A percentile compares a stretch with the other conserved stretches of the same genome.
Conservation (phyloP, 2,113 vertebrate species). For the Pogona vitticeps region DNA sequence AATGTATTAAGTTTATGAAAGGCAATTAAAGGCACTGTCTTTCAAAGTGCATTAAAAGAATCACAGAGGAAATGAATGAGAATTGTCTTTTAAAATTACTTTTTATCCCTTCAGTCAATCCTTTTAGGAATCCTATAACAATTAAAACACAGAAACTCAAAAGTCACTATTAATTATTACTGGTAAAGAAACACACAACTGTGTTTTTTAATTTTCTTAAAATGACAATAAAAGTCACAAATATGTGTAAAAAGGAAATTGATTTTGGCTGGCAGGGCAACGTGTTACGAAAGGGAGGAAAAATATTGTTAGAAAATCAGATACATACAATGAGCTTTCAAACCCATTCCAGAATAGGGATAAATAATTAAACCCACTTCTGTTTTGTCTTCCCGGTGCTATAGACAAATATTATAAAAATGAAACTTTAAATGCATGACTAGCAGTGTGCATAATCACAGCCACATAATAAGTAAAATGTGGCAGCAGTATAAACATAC, state of each 20-base stretch:
- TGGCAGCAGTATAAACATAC: slow-evolving; percentile 31
- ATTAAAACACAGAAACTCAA: slow-evolving; percentile 26
- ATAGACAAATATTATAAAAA: slow-evolving; percentile 78
- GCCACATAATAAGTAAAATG: slow-evolving; percentile 56
- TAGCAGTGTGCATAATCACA: slow-evolving; percentile 61
- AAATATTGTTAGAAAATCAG: slow-evolving; percentile 73
- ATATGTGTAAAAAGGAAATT: slow-evolving; percentile 77
- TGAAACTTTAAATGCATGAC: slow-evolving; percentile 77
- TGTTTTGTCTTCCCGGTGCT: slow-evolving; percentile 68
- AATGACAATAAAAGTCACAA: slow-evolving; percentile 68
- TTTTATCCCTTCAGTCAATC: slow-evolving; percentile 41
- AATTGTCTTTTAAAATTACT: slow-evolving; percentile 34
- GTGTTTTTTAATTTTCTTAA: slow-evolving; percentile 66
- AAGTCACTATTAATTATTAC: slow-evolving; percentile 52
- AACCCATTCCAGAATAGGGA: slow-evolving; percentile 75
- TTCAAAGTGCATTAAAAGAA: not conserved
- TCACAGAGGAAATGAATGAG: slow-evolving; percentile 33
- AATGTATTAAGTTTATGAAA: not conserved
- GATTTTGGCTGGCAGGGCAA: slow-evolving; percentile 78
- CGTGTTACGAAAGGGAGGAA: slow-evolving; percentile 74
- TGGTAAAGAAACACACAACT: slow-evolving; percentile 37
- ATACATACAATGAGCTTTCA: slow-evolving; percentile 82
- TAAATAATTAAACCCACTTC: slow-evolving; percentile 79
- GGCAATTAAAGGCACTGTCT: slow-evolving; percentile 6
- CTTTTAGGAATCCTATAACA: slow-evolving; percentile 41